A percentile compares a stretch with the other conserved stretches of the same genome.
Conservation (phyloP, 2,113 vertebrate genomes). For the Strix aluco region DNA sequence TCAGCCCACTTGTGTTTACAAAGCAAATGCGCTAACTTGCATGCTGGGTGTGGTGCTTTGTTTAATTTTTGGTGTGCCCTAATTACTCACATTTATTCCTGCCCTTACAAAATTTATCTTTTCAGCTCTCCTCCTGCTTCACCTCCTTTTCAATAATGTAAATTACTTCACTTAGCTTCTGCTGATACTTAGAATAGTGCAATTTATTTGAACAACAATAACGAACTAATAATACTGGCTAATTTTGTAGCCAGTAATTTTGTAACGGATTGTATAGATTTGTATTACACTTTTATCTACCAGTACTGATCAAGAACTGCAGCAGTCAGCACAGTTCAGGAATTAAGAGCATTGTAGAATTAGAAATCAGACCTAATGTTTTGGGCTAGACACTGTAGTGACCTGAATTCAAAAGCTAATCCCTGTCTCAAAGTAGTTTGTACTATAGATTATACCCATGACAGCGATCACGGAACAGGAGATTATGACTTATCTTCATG, state of each 20-base stretch:
- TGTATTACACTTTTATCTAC: background rate
- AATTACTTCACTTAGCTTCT: background rate
- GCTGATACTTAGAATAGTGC: background rate
- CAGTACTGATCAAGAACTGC: background rate
- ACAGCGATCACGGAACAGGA: background rate
- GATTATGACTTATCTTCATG: constrained; percentile 56
- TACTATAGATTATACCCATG: background rate
- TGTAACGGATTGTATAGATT: background rate
- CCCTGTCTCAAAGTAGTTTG: constrained; percentile 12
- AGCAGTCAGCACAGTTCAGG: background rate
- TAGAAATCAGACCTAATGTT: background rate
- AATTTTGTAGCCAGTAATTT: background rate
- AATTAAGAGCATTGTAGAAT: background rate
- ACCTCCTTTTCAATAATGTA: background rate
- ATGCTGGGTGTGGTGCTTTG: background rate
- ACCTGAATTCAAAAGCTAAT: constrained; percentile 47
- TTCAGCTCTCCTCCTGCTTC: background rate
- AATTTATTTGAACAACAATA: background rate
- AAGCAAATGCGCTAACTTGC: background rate
- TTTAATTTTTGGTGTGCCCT: background rate
- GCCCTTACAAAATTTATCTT: background rate
- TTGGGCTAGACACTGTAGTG: background rate
- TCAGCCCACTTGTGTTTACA: background rate
- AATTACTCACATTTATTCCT: background rate
- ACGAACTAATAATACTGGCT: background rate